Conservation (phyloP, 2,888 invertebrate genomes). For the Tinea pellionella region DNA sequence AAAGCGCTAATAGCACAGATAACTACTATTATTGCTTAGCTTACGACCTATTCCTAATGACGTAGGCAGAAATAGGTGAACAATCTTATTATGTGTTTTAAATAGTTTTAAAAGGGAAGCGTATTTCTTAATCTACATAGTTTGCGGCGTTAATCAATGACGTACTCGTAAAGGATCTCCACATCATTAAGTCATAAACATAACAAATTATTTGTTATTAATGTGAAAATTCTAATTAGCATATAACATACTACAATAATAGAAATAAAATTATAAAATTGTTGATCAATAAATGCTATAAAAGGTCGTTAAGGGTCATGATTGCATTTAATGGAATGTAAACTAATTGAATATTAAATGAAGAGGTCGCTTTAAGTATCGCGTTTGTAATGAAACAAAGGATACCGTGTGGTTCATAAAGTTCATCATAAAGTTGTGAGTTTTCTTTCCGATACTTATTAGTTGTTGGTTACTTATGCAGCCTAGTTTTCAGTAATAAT, state of each 20-base stretch:
- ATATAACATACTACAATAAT: neutral
- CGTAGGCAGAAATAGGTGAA: too few relatives aligned
- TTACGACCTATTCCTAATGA: too few relatives aligned
- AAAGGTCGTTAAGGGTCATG: neutral
- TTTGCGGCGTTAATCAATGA: neutral
- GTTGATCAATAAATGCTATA: constrained; percentile 5
- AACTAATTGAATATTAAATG: neutral
- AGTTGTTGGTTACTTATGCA: too few relatives aligned
- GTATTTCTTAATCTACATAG: too few relatives aligned
- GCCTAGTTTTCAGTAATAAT: too few relatives aligned
- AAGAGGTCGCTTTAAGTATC: neutral
- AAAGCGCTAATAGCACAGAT: too few relatives aligned
- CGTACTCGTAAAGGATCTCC: neutral
- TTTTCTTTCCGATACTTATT: too few relatives aligned
- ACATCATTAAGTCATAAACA: constrained; percentile 12
- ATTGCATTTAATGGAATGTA: neutral
- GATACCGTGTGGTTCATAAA: too few relatives aligned
- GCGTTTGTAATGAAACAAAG: neutral
- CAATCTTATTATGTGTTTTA: too few relatives aligned
- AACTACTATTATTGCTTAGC: too few relatives aligned
- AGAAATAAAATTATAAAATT: neutral
- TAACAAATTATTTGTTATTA: constrained; percentile 8
- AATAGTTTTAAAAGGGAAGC: too few relatives aligned
- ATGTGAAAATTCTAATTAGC: neutral
- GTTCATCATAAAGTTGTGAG: too few relatives aligned